Percentiles rank a stretch among this genome's conserved stretches.
Conservation (phyloP, 2,797 vertebrate species). For the Manis javanica region DNA sequence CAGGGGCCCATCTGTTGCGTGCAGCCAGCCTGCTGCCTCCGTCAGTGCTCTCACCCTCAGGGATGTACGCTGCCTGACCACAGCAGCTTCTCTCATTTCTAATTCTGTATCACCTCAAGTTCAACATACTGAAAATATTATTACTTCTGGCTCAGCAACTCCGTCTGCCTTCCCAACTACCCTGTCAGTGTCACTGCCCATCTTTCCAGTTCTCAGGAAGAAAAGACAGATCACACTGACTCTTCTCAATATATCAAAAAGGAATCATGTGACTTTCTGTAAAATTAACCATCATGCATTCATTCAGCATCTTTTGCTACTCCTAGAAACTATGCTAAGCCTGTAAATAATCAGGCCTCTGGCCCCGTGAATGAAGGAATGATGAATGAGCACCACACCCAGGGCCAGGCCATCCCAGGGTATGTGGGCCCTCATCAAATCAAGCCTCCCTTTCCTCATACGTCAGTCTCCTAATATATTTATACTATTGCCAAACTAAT, state of each 20-base stretch:
- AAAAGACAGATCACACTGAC: neutral
- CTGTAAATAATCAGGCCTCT: neutral
- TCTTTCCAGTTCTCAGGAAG: neutral
- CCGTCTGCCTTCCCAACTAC: neutral
- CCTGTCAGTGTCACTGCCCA: neutral
- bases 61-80: neutral
- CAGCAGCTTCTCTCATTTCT: neutral
- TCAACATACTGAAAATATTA: neutral
- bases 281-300: neutral
- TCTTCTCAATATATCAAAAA: neutral
- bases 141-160: neutral
- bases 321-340: neutral
- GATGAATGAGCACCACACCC: too few relatives aligned
- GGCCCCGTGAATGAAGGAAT: neutral
- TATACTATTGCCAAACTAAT: neutral
- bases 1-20: neutral
- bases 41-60: too few relatives aligned
- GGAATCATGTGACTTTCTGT: neutral
- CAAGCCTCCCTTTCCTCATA: neutral
- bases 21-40: neutral
- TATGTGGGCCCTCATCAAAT: neutral
- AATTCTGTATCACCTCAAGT: neutral
- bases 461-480: neutral
- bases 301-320: neutral
- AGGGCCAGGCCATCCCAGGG: too few relatives aligned